phyloP scores from a whole-genome alignment of 2,797 vertebrate genomes.

The Tangara arthus region DNA sequence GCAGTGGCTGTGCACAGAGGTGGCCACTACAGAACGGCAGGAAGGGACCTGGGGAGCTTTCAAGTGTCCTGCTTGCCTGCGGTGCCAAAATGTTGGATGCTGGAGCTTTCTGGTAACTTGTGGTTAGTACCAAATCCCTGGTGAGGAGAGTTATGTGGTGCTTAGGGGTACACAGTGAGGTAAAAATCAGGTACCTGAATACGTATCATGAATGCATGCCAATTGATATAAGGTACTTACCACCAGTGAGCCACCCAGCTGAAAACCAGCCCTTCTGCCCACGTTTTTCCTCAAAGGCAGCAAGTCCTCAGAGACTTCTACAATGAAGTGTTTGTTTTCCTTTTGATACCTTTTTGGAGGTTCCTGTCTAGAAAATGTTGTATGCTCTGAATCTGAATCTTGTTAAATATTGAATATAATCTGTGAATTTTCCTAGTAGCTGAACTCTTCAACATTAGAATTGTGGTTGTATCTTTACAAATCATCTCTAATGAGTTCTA shows the following conservation, averaged over 20 bases:
- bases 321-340: neutral
- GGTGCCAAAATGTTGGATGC: neutral
- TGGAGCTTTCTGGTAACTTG: neutral
- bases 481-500: neutral
- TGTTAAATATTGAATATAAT: neutral
- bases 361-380: neutral
- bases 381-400: neutral
- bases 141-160: accelerated
- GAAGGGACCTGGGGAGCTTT: neutral
- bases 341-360: neutral
- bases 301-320: neutral
- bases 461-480: neutral
- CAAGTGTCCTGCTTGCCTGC: neutral
- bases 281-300: neutral
- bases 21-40: neutral
- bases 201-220: neutral
- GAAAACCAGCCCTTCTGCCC: neutral
- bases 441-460: neutral
- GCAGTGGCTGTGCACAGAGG: neutral
- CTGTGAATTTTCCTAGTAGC: neutral
- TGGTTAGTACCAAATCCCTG: neutral
- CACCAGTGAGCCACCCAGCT: neutral
- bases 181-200: neutral
- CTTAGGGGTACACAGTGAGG: neutral
- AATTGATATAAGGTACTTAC: neutral